Evolutionary conservation across 2,113 vertebrate species (phyloP), one percentile per base, ranked within the genome.

Genomic region (Myxocyprinus asiaticus): DNA sequence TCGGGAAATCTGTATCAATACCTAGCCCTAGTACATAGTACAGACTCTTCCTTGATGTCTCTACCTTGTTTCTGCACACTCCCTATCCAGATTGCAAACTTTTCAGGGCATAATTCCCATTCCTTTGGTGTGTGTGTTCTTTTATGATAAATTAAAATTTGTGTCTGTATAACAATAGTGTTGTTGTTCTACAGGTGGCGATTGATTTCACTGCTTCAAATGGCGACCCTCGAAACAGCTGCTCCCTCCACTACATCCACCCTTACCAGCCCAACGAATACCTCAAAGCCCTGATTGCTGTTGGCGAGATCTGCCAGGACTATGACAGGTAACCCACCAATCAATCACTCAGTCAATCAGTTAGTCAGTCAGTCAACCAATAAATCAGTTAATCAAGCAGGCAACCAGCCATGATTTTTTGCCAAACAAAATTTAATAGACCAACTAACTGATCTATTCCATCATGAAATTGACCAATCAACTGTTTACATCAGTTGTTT

Each of bases 201-300:
- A 99, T 99, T 92, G 98, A 99, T 90, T 99, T 99, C 86, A 99
- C 98, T 4, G 98, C 98, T 2, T 99, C 98, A 5, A 99, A 99
- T 0, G 98, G 98, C 0, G 98, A 99, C 78, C 98, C 97, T 3
- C 90, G 96, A 85, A 99, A 98, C 94, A 99, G 97, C 94, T 99
- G 97, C 88, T 99, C 98, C 0, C 94, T 99, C 84, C 98, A 99
- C 84, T 99, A 99, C 88, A 99, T 99, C 88, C 97, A 99, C 86
- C 98, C 97, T 2, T 99, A 98, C 80, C 98, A 99, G 85, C 98
- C 98, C 81, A 99, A 99, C 0, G 98, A 99, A 88, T 99, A 99
- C 88, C 94, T 99, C 68, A 99, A 99, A 91, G 97, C 98, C 0
- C 82, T 99, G 88, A 96, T 98, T 67, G 97, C 98, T 72, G 98